phyloP scores from a whole-genome alignment of 2,888 invertebrate genomes.

The Sinopyrophorus schimmeli region DNA sequence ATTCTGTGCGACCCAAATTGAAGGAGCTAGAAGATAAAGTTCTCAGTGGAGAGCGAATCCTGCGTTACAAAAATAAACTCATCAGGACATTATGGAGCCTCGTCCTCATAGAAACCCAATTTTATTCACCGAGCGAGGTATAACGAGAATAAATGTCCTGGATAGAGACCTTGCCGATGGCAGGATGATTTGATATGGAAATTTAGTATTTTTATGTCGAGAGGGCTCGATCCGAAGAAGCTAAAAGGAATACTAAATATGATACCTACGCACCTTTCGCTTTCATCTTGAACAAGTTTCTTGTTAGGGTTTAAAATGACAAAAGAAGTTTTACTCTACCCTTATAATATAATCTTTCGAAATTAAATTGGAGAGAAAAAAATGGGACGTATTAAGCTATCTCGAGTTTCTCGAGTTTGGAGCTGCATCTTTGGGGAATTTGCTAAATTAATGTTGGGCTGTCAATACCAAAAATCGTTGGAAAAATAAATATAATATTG shows the following conservation, averaged over 20 bases:
- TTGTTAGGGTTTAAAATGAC: too few relatives aligned
- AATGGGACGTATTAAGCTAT: too few relatives aligned
- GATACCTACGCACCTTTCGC: background rate
- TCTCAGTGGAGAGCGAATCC: constrained; percentile 2
- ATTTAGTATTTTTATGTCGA: constrained; percentile 24
- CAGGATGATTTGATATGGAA: constrained; percentile 27
- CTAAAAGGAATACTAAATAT: constrained; percentile 6
- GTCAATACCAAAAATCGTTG: too few relatives aligned
- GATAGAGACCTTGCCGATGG: constrained; percentile 21
- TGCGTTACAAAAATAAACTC: constrained; percentile 15
- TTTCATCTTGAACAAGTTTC: too few relatives aligned
- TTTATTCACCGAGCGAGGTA: constrained; percentile 21
- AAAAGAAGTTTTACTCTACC: too few relatives aligned
- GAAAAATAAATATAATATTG: too few relatives aligned
- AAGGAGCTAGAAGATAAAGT: constrained; percentile 8
- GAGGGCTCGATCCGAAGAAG: constrained; percentile 1
- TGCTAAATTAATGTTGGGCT: too few relatives aligned
- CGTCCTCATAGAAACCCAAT: constrained; percentile 24
- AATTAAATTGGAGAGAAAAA: too few relatives aligned
- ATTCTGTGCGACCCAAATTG: too few relatives aligned
- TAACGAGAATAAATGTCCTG: constrained; percentile 25
- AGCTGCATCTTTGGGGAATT: too few relatives aligned
- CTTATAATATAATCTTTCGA: too few relatives aligned
- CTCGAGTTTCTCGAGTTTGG: too few relatives aligned
- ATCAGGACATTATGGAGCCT: constrained; percentile 11